These are phyloP conservation scores for Acrocephalus arundinaceus DNA, from an alignment of 2,113 vertebrate genomes.

Conservation along the genomic window DNA sequence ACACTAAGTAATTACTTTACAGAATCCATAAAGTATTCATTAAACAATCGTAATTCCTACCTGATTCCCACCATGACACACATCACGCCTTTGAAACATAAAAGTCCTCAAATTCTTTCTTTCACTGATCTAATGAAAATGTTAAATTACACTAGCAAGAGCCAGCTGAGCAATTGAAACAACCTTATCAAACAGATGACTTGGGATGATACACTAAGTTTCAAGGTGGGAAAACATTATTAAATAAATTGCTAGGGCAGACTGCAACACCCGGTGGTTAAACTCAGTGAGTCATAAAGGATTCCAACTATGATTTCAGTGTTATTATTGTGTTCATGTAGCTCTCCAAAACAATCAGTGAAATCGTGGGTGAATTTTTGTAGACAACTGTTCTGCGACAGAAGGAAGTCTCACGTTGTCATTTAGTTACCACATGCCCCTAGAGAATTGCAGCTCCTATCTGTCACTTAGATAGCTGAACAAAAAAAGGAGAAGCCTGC, in stretches of 20 bases:
- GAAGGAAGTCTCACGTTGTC: background rate
- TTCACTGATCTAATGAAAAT: conserved; percentile 66
- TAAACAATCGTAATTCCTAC: conserved; percentile 75
- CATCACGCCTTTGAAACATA: conserved; percentile 63
- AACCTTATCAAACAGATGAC: conserved; percentile 62
- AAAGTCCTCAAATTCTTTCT: conserved; percentile 65
- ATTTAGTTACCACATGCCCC: background rate
- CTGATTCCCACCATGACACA: conserved; percentile 67
- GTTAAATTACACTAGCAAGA: conserved; percentile 65
- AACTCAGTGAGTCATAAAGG: conserved; percentile 19
- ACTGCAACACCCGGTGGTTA: conserved; percentile 11
- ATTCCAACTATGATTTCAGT: conserved; percentile 19
- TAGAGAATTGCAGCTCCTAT: background rate
- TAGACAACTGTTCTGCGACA: conserved; percentile 7
- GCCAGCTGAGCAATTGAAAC: conserved; percentile 45
- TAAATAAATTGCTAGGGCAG: conserved; percentile 56
- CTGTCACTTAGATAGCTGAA: background rate
- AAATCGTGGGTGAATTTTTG: conserved; percentile 31
- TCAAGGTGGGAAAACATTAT: conserved; percentile 63
- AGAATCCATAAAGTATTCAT: conserved; percentile 68
- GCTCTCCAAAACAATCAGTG: background rate
- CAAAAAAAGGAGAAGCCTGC: background rate
- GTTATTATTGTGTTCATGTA: background rate
- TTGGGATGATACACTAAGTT: conserved; percentile 44
- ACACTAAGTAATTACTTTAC: conserved; percentile 70